Conservation (phyloP, 2,797 vertebrate genomes). For the Toxotes lorentzi region DNA sequence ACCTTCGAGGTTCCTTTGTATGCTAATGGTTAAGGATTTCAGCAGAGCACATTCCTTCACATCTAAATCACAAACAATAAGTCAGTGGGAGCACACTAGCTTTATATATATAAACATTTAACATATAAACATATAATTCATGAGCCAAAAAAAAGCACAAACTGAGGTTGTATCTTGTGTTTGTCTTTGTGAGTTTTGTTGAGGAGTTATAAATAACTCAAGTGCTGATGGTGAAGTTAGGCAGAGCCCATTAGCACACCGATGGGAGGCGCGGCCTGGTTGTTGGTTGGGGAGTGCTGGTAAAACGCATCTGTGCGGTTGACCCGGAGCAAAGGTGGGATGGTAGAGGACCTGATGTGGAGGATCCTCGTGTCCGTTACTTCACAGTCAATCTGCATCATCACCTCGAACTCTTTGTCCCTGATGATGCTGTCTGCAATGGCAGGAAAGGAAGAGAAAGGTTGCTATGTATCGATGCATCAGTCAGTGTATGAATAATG, state of each 20-base stretch:
- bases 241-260: slow-evolving; percentile 85
- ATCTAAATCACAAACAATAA: slow-evolving; percentile 26
- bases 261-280: slow-evolving; percentile 74
- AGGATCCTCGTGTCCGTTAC: slow-evolving; percentile 96
- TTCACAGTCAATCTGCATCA: slow-evolving; percentile 99
- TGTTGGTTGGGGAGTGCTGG: slow-evolving; percentile 79
- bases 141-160: background rate
- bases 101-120: too few relatives aligned
- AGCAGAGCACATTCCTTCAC: slow-evolving; percentile 20
- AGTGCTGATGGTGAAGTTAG: slow-evolving; percentile 35
- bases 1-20: slow-evolving; percentile 3
- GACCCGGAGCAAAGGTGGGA: slow-evolving; percentile 91
- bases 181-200: slow-evolving; percentile 11
- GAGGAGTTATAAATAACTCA: background rate
- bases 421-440: slow-evolving; percentile 92
- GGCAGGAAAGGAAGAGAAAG: slow-evolving; percentile 14
- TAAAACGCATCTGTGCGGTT: slow-evolving; percentile 89
- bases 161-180: slow-evolving; percentile 3
- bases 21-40: background rate
- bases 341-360: slow-evolving; percentile 93
- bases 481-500: background rate
- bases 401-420: slow-evolving; percentile 93
- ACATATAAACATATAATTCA: too few relatives aligned
- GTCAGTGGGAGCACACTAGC: background rate
- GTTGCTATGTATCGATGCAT: background rate